These are phyloP conservation scores for Leptinotarsa tumamoca DNA, from an alignment of 2,888 invertebrate genomes.

Conservation along the genomic window DNA sequence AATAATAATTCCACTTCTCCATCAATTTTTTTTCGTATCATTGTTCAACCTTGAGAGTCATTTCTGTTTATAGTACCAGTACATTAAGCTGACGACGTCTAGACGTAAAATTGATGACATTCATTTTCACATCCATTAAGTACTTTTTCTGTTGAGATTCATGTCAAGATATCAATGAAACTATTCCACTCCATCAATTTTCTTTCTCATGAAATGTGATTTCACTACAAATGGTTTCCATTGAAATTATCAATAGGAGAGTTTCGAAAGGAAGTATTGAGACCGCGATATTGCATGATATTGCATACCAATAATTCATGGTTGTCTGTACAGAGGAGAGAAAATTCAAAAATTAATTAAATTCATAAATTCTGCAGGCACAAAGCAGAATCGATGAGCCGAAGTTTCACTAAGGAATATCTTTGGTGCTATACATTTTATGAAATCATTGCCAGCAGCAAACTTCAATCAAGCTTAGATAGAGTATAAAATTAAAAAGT, in stretches of 20 bases:
- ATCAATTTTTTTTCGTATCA: not conserved
- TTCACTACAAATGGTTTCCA: constrained; percentile 39
- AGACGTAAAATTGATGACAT: not conserved
- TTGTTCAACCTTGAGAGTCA: not conserved
- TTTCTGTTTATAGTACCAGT: not conserved
- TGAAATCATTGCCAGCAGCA: not conserved
- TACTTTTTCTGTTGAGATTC: not conserved
- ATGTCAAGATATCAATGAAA: not conserved
- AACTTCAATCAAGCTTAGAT: constrained; percentile 7
- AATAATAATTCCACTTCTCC: too few relatives aligned
- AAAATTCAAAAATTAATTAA: constrained; percentile 13
- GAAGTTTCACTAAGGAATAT: not conserved
- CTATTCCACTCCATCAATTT: constrained; percentile 32
- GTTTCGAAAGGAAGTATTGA: not conserved
- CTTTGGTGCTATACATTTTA: not conserved
- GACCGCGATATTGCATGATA: constrained; percentile 10
- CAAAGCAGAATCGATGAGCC: constrained; percentile 9
- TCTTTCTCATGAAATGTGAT: constrained; percentile 36
- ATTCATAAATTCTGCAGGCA: constrained; percentile 10
- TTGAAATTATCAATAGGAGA: constrained; percentile 38
- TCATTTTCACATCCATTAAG: not conserved
- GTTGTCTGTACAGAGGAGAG: not conserved
- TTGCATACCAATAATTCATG: constrained; percentile 7
- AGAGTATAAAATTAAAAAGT: not conserved
- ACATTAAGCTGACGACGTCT: not conserved